phyloP scores from a whole-genome alignment of 2,888 invertebrate genomes.

The Meganola albula region DNA sequence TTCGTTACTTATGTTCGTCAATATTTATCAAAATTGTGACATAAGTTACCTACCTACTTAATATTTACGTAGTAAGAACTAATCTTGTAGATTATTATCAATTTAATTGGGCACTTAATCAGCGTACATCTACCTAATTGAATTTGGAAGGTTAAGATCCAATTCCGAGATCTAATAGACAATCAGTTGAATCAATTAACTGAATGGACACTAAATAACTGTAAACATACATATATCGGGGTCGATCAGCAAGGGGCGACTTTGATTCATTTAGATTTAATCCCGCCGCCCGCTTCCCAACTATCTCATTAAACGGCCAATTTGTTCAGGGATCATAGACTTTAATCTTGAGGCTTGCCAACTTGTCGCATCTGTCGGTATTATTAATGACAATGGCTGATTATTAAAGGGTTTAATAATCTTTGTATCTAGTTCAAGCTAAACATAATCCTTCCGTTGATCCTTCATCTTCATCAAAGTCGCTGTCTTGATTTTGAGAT shows the following conservation, averaged over 20 bases:
- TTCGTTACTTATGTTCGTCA: too few species aligned
- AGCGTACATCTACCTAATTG: constrained; percentile 5
- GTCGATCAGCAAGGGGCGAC: constrained; percentile 47
- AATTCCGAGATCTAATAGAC: constrained; percentile 14
- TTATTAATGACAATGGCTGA: constrained; percentile 9
- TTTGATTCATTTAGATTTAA: constrained; percentile 66
- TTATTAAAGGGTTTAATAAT: constrained; percentile 6
- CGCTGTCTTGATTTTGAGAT: too few species aligned
- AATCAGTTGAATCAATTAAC: constrained; percentile 26
- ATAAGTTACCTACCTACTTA: too few species aligned
- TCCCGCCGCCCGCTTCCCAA: constrained; percentile 49
- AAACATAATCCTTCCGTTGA: too few species aligned
- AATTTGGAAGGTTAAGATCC: constrained; percentile 14
- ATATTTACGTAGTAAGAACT: too few species aligned
- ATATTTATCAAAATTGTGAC: too few species aligned
- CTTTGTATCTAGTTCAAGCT: not conserved
- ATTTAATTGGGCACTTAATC: not conserved
- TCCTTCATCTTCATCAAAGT: too few species aligned
- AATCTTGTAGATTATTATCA: too few species aligned
- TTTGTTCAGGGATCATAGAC: constrained; percentile 63
- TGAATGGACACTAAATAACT: constrained; percentile 21
- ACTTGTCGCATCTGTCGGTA: constrained; percentile 23
- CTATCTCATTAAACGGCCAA: constrained; percentile 69
- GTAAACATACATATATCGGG: constrained; percentile 26
- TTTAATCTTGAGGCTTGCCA: constrained; percentile 55